These are phyloP conservation scores for Poecile montanus DNA, from an alignment of 2,797 vertebrate genomes.

Conservation along the genomic window DNA sequence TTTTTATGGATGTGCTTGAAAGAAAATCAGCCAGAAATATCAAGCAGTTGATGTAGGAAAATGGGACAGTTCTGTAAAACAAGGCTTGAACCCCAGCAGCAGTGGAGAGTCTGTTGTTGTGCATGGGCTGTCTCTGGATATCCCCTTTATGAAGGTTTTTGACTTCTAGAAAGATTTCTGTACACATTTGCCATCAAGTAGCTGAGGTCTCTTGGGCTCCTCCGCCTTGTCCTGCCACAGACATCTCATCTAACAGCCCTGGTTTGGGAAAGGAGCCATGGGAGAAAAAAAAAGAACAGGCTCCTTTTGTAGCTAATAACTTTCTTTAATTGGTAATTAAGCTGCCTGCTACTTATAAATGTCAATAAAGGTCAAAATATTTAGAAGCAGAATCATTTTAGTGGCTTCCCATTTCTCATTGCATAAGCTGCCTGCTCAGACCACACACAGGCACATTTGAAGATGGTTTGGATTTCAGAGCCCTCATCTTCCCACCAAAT, in stretches of 20 bases:
- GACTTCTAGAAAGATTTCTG: not conserved
- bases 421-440: conserved; percentile 52
- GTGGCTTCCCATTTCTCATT: conserved; percentile 66
- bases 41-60: not conserved
- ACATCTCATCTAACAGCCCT: conserved; percentile 18
- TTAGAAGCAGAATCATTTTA: conserved; percentile 69
- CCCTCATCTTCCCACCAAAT: conserved; percentile 44
- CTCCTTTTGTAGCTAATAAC: conserved; percentile 69
- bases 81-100: not conserved
- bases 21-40: not conserved
- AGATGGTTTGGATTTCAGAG: conserved; percentile 61
- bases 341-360: conserved; percentile 70
- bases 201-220: not conserved
- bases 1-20: not conserved
- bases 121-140: not conserved
- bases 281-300: conserved; percentile 28
- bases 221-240: conserved; percentile 32
- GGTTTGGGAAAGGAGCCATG: conserved; percentile 57
- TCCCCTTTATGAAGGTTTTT: not conserved
- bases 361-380: conserved; percentile 74
- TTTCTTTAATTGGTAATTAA: conserved; percentile 73
- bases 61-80: not conserved
- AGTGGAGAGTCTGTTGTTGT: not conserved
- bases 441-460: conserved; percentile 59
- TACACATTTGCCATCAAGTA: not conserved